Evolutionary conservation across 1,140 invertebrate genomes (phyloP).

Genomic region (Archivesica marissinica): DNA sequence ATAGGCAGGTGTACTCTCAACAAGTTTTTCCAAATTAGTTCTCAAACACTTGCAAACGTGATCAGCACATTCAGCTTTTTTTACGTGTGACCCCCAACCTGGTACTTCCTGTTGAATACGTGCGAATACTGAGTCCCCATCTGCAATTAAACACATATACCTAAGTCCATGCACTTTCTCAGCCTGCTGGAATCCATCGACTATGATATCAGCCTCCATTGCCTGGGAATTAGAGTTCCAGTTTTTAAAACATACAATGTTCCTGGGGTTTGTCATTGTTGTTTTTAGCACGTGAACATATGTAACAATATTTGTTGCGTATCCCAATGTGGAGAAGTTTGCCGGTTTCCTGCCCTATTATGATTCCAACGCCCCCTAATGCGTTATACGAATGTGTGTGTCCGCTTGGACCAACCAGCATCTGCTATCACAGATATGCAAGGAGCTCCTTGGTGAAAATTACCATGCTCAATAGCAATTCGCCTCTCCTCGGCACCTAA

Average conservation of each 20-base stretch:
- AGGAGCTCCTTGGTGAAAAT: conserved; percentile 35
- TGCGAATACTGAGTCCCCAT: conserved; percentile 83
- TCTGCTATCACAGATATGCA: conserved; percentile 21
- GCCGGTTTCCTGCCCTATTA: conserved; percentile 79
- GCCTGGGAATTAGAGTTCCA: too few relatives aligned
- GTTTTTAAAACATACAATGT: too few relatives aligned
- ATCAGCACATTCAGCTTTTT: conserved; percentile 77
- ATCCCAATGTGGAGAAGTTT: conserved; percentile 81
- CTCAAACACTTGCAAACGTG: conserved; percentile 80
- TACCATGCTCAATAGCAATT: neutral
- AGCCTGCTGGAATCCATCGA: too few relatives aligned
- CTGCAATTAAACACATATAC: conserved; percentile 70
- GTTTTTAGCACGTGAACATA: conserved; percentile 66
- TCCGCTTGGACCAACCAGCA: conserved; percentile 35
- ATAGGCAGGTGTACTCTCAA: neutral
- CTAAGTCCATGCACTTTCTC: conserved; percentile 80
- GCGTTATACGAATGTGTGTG: conserved; percentile 51
- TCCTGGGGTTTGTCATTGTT: conserved; percentile 70
- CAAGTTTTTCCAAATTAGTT: conserved; percentile 67
- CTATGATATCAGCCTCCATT: too few relatives aligned
- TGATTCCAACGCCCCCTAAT: conserved; percentile 64
- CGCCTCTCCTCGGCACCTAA: conserved; percentile 33
- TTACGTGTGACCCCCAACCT: conserved; percentile 70
- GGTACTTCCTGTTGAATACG: conserved; percentile 65
- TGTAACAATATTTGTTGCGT: conserved; percentile 80